phyloP scores from a whole-genome alignment of 2,113 vertebrate species.

The Gobius niger region DNA sequence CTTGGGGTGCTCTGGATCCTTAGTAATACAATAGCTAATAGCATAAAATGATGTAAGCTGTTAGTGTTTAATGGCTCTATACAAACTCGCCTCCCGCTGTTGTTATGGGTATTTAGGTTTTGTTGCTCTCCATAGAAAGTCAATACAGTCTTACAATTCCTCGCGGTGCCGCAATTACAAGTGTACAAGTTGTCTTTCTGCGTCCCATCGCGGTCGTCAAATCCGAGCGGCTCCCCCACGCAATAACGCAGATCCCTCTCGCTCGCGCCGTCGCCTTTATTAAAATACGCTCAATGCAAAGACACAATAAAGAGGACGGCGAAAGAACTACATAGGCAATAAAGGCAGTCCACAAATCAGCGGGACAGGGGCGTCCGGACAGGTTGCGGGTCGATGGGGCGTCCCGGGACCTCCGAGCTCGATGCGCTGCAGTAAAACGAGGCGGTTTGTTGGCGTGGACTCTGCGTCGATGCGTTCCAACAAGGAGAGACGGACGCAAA shows the following conservation, averaged over 20 bases:
- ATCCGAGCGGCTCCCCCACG: background rate
- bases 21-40: too few relatives aligned
- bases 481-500: background rate
- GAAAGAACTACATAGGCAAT: conserved; percentile 39
- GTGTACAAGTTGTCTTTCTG: background rate
- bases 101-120: background rate
- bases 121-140: background rate
- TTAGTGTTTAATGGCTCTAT: too few relatives aligned
- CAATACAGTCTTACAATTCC: background rate
- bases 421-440: conserved; percentile 14
- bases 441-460: background rate
- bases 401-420: conserved; percentile 33
- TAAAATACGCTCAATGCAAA: conserved; percentile 24
- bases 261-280: background rate
- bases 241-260: conserved; percentile 15
- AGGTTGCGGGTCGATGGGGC: conserved; percentile 40
- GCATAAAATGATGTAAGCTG: too few relatives aligned
- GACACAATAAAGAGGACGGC: conserved; percentile 31
- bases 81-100: too few relatives aligned
- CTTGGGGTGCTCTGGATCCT: too few relatives aligned
- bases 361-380: conserved; percentile 26
- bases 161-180: background rate
- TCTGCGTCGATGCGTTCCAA: background rate
- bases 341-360: conserved; percentile 49
- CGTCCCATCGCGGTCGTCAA: background rate